Evolutionary conservation across 2,888 invertebrate genomes (phyloP).

Genomic region (Netelia virgata): DNA sequence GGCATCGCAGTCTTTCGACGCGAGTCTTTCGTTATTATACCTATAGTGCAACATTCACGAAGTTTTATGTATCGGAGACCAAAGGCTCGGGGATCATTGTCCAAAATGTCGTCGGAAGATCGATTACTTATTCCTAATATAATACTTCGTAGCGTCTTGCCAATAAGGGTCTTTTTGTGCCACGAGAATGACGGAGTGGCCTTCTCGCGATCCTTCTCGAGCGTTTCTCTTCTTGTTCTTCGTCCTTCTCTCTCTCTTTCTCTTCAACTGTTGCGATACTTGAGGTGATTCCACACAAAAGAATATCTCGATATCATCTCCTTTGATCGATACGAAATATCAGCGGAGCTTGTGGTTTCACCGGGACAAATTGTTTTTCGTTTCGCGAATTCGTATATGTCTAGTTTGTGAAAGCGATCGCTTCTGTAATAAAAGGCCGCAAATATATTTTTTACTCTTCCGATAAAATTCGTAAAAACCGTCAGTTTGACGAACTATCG

Average conservation of each 20-base stretch:
- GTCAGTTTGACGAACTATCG: neutral
- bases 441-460: neutral
- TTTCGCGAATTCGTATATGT: neutral
- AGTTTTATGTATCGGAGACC: neutral
- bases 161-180: slow-evolving; percentile 82
- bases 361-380: neutral
- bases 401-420: neutral
- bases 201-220: slow-evolving; percentile 22
- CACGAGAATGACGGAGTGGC: slow-evolving; percentile 79
- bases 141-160: slow-evolving; percentile 79
- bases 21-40: neutral
- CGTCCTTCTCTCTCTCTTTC: neutral
- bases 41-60: neutral
- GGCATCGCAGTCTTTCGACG: neutral
- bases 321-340: slow-evolving; percentile 28
- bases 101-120: slow-evolving; percentile 78
- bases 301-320: slow-evolving; percentile 18
- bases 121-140: slow-evolving; percentile 81
- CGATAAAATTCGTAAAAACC: neutral
- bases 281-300: neutral
- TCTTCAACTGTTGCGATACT: slow-evolving; percentile 23
- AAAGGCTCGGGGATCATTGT: slow-evolving; percentile 78
- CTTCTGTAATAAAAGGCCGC: too few relatives aligned
- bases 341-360: slow-evolving; percentile 2
- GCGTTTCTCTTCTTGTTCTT: slow-evolving; percentile 6